Evolutionary conservation across 2,113 vertebrate species (phyloP), one percentile per base, ranked within the genome.

Genomic region (Anthoscopus minutus): DNA sequence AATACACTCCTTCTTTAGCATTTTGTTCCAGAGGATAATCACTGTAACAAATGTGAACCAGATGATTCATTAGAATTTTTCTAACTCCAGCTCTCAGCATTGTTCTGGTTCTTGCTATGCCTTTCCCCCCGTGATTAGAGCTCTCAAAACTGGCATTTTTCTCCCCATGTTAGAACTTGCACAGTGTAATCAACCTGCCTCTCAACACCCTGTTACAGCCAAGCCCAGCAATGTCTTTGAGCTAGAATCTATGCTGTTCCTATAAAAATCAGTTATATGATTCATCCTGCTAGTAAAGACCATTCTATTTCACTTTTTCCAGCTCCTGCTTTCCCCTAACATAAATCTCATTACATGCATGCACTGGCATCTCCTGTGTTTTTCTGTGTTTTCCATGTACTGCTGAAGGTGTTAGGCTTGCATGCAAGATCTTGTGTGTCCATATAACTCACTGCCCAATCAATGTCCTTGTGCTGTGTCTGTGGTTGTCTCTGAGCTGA

Each of bases 51-150:
- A 93, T 54, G 50, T 44, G 82, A 92, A 70, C 71, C 35, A 73
- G 74, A 93, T 93, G 94, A 94, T 88, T 93, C 88, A 90, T 93
- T 79, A 89, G 81, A 69, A 81, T 71, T 89, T 95, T 89, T 95
- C 56, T 60, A 90, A 67, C 69, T 86, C 67, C 72, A 66, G 31
- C 66, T 92, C 82, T 83, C 20, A 64, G 44, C 86, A 81, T 88
- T 94, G 76, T 95, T 93, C 86, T 73, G 72, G 54, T 73, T 71
- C 91, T 80, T 94, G 80, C 80, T 74, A 54, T 93, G 82, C 64
- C 47, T 86, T 84, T 92, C 3, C 47, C 31, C 50, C 47, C 71
- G 93, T 92, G 92, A 94, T 94, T 94, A 96, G 64, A 88, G 82
- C 91, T 84, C 83, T 86, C 70, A 38, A 70, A 83, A 73, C 62